Percentiles rank a stretch among this genome's conserved stretches.
Evolutionary conservation across 1,140 invertebrate genomes (phyloP).

Genomic region (Hycleus phaleratus): DNA sequence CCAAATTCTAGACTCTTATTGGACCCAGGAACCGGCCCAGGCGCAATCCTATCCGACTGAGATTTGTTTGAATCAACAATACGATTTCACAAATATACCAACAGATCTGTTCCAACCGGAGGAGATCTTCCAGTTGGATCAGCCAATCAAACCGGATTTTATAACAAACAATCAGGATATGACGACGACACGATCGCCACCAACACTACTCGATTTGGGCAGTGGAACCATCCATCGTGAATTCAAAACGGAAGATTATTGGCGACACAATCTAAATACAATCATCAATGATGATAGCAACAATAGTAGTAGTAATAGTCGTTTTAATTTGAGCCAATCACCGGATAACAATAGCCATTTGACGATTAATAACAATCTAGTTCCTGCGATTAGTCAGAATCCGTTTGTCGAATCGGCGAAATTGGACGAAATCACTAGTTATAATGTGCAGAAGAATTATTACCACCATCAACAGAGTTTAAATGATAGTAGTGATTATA

Average conservation of each 20-base stretch:
- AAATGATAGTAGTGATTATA: constrained; percentile 15
- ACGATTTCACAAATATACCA: constrained; percentile 48
- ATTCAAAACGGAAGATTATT: constrained; percentile 47
- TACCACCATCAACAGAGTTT: constrained; percentile 6
- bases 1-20: constrained; percentile 29
- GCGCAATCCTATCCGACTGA: constrained; percentile 29
- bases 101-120: constrained; percentile 68
- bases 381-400: constrained; percentile 17
- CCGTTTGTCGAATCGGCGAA: constrained; percentile 18
- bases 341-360: constrained; percentile 26
- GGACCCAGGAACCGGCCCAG: constrained; percentile 32
- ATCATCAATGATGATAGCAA: constrained; percentile 37
- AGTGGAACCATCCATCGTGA: constrained; percentile 55
- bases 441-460: constrained; percentile 14
- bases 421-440: constrained; percentile 11
- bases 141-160: constrained; percentile 59
- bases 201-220: constrained; percentile 61
- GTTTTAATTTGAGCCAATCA: constrained; percentile 36
- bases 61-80: constrained; percentile 25
- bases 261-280: constrained; percentile 24
- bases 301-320: constrained; percentile 33
- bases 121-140: constrained; percentile 69
- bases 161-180: constrained; percentile 37
- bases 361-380: constrained; percentile 26
- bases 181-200: constrained; percentile 52